Conservation (phyloP, 2,113 vertebrate species). For the Pluvianellus socialis region DNA sequence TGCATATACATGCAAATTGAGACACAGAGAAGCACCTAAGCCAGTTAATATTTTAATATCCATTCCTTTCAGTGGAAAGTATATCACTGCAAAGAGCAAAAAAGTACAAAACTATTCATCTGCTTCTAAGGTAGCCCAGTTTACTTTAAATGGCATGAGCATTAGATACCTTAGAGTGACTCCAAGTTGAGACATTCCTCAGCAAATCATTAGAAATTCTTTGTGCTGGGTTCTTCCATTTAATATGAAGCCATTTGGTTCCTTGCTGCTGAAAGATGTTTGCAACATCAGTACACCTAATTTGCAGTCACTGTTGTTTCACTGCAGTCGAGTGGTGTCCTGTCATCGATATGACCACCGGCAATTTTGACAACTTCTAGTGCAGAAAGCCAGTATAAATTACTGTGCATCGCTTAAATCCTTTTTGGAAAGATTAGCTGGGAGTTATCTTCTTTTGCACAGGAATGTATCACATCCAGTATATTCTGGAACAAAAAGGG, state of each 20-base stretch:
- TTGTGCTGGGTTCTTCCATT: neutral
- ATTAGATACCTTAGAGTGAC: neutral
- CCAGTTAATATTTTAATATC: neutral
- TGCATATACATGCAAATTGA: neutral
- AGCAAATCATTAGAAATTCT: neutral
- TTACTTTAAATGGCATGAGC: neutral
- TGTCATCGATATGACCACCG: neutral
- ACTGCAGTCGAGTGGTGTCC: neutral
- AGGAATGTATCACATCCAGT: neutral
- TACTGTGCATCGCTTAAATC: neutral
- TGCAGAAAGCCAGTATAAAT: neutral
- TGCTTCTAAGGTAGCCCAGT: neutral
- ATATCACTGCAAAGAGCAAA: neutral
- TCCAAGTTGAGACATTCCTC: neutral
- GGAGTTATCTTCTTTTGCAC: neutral
- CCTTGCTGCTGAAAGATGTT: neutral
- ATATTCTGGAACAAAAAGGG: neutral
- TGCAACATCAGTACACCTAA: neutral
- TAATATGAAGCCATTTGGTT: neutral
- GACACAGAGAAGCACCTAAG: neutral
- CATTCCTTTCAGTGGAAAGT: neutral
- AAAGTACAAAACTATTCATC: neutral
- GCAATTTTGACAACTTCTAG: neutral
- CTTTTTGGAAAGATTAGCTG: neutral
- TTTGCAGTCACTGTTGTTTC: slow-evolving; percentile 10